Percentiles rank a stretch among this genome's conserved stretches.
phyloP scores from a whole-genome alignment of 1,140 invertebrate genomes.

The Hyles vespertilio region DNA sequence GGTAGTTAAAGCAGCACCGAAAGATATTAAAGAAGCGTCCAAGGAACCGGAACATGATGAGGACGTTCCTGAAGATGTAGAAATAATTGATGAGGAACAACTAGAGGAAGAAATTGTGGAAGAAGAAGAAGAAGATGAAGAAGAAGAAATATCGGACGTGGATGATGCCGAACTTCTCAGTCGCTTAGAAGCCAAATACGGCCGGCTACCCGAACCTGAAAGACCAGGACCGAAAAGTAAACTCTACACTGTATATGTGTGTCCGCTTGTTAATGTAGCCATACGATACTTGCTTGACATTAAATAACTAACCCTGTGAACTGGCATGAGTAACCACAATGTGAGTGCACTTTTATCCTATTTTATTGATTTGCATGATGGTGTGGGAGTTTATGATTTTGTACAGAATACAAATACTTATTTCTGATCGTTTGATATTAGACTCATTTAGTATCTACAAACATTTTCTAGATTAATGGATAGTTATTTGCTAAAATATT shows the following conservation, averaged over 20 bases:
- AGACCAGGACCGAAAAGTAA: slow-evolving; percentile 71
- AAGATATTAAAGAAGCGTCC: slow-evolving; percentile 11
- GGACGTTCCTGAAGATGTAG: slow-evolving; percentile 70
- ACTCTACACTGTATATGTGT: slow-evolving; percentile 60
- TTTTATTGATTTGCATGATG: slow-evolving; percentile 1
- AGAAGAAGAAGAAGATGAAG: slow-evolving; percentile 76
- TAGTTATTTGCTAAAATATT: no score
- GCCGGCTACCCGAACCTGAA: slow-evolving; percentile 77
- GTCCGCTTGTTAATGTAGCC: slow-evolving; percentile 34
- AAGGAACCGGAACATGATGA: slow-evolving; percentile 32
- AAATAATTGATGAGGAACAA: slow-evolving; percentile 70
- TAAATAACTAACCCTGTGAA: slow-evolving; percentile 33
- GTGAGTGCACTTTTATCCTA: slow-evolving; percentile 44
- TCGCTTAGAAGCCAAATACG: slow-evolving; percentile 83
- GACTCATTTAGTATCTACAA: background rate
- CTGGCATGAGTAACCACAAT: slow-evolving; percentile 58
- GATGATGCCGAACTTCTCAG: slow-evolving; percentile 81
- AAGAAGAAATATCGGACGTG: slow-evolving; percentile 79
- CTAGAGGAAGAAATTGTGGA: slow-evolving; percentile 66
- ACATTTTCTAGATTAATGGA: no score
- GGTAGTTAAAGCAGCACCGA: slow-evolving; percentile 3
- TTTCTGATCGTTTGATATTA: background rate
- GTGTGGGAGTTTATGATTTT: slow-evolving; percentile 20
- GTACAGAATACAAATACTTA: slow-evolving; percentile 9
- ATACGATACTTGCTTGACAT: slow-evolving; percentile 40